Percentiles rank a stretch among this genome's conserved stretches.
Evolutionary conservation across 2,797 vertebrate genomes (phyloP).

Genomic region (Lutra lutra): DNA sequence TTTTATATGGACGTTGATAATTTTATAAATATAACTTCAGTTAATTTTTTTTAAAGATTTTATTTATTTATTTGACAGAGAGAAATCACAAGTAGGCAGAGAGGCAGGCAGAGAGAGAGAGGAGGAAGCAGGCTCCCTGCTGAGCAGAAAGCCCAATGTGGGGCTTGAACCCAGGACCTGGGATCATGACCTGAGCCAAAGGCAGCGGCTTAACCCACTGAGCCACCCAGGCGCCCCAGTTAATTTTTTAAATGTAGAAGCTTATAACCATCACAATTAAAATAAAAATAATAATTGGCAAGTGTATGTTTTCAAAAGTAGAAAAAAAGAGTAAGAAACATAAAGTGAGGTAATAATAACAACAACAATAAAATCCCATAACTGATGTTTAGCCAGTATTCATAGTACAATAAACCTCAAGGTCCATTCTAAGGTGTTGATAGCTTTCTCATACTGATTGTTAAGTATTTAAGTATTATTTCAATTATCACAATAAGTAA

Average conservation of each 20-base stretch:
- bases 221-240: too few species aligned
- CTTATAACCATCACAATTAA: background rate
- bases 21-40: background rate
- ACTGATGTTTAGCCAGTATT: background rate
- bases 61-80: too few species aligned
- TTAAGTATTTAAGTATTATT: background rate
- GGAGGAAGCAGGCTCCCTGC: too few species aligned
- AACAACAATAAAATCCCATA: background rate
- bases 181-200: too few species aligned
- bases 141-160: too few species aligned
- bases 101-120: too few species aligned
- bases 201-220: too few species aligned
- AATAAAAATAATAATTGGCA: background rate
- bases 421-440: background rate
- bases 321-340: background rate
- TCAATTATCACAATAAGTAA: background rate
- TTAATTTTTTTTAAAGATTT: background rate
- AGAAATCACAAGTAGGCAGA: too few species aligned
- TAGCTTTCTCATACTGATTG: background rate
- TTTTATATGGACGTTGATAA: background rate
- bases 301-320: background rate
- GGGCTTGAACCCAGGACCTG: too few species aligned
- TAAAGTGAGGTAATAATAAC: background rate
- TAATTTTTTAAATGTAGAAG: background rate
- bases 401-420: accelerated